phyloP scores from a whole-genome alignment of 2,797 vertebrate species.

The Paramormyrops hopkinsi region DNA sequence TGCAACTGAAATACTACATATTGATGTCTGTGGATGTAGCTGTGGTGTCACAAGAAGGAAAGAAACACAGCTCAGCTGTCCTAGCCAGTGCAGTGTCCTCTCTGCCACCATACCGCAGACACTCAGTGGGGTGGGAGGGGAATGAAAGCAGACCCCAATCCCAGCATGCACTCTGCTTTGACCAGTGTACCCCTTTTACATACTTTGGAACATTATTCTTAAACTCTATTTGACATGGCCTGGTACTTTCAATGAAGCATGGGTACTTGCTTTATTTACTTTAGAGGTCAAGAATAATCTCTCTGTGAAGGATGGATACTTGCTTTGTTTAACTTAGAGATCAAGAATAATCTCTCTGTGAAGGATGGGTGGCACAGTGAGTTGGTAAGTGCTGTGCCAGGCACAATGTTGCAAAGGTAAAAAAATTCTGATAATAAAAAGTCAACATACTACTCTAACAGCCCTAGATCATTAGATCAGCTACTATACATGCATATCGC shows the following conservation, averaged over 20 bases:
- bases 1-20: not conserved
- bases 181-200: not conserved
- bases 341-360: not conserved
- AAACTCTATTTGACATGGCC: not conserved
- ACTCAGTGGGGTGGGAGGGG: not conserved
- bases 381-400: not conserved
- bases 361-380: not conserved
- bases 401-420: not conserved
- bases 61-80: not conserved
- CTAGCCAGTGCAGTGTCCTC: not conserved
- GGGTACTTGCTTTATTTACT: not conserved
- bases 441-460: not conserved
- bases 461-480: not conserved
- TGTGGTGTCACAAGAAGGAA: not conserved
- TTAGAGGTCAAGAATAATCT: not conserved
- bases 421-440: not conserved
- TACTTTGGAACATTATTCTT: not conserved
- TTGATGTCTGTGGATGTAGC: not conserved
- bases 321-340: not conserved
- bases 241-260: not conserved
- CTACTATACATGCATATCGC: not conserved
- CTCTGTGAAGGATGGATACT: not conserved
- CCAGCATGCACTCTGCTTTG: not conserved
- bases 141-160: not conserved
- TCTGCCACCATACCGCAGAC: not conserved